phyloP scores from a whole-genome alignment of 1,140 invertebrate species.

The Magallana ariakensis region DNA sequence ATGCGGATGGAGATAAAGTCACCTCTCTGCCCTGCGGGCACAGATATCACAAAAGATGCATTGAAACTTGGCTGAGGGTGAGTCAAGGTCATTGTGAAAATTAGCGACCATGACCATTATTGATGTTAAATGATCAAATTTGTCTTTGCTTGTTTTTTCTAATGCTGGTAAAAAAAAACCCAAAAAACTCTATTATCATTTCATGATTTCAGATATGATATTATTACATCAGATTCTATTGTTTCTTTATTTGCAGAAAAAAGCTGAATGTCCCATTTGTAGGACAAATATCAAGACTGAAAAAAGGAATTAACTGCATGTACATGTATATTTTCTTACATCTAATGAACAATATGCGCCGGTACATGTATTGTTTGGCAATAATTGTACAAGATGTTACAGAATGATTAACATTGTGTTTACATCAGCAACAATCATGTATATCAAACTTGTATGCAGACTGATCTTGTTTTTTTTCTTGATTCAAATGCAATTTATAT shows the following conservation, averaged over 20 bases:
- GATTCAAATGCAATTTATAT: too few species aligned
- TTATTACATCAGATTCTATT: not conserved
- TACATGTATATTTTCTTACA: not conserved
- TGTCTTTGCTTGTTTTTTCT: not conserved
- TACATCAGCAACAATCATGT: too few species aligned
- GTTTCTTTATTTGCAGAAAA: conserved; percentile 27
- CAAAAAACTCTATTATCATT: not conserved
- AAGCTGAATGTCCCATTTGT: conserved; percentile 44
- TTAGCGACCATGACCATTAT: not conserved
- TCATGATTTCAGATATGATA: too few species aligned
- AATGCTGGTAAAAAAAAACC: not conserved
- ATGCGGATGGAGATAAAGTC: not conserved
- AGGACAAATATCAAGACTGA: conserved; percentile 22
- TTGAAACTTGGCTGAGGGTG: conserved; percentile 41
- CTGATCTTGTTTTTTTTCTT: too few species aligned
- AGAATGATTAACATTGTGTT: too few species aligned
- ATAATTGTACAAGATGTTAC: too few species aligned
- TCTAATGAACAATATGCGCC: not conserved
- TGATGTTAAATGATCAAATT: not conserved
- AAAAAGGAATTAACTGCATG: not conserved
- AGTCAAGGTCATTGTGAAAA: not conserved
- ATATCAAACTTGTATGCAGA: too few species aligned
- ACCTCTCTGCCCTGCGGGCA: conserved; percentile 20
- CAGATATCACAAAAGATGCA: conserved; percentile 35
- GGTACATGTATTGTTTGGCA: not conserved